phyloP scores from a whole-genome alignment of 2,888 invertebrate species.

The Apamea epomidion region DNA sequence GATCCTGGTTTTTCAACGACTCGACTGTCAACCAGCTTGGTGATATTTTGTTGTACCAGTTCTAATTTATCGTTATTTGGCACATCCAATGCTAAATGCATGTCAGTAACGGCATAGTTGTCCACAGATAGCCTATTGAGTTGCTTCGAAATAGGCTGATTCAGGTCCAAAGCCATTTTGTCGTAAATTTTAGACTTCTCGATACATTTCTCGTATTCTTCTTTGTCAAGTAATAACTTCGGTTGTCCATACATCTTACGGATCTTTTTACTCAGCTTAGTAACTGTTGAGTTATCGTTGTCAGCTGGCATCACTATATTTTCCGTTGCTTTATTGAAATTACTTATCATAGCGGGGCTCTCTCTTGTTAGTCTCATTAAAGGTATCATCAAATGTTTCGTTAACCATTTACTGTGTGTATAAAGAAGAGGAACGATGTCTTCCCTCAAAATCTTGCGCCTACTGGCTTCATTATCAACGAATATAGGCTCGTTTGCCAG shows the following conservation, averaged over 20 bases:
- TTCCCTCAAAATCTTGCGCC: conserved; percentile 82
- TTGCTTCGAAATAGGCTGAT: conserved; percentile 79
- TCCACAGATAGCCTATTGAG: conserved; percentile 70
- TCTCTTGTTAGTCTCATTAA: conserved; percentile 73
- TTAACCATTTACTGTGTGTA: conserved; percentile 94
- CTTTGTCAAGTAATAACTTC: conserved; percentile 77
- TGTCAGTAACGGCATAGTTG: conserved; percentile 68
- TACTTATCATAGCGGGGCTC: conserved; percentile 60
- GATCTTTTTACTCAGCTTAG: conserved; percentile 83
- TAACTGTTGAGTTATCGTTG: conserved; percentile 73
- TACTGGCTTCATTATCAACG: conserved; percentile 75
- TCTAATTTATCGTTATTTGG: conserved; percentile 72
- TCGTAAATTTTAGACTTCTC: conserved; percentile 72
- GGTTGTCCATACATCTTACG: conserved; percentile 84
- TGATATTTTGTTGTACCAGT: conserved; percentile 71
- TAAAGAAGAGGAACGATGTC: conserved; percentile 91
- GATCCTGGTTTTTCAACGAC: conserved; percentile 52
- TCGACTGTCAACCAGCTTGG: conserved; percentile 64
- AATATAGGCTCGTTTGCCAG: conserved; percentile 82
- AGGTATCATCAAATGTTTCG: conserved; percentile 90
- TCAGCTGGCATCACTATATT: conserved; percentile 69
- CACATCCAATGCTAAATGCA: conserved; percentile 77
- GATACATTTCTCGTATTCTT: conserved; percentile 75
- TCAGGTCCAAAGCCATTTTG: conserved; percentile 77
- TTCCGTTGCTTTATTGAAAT: conserved; percentile 68